phyloP scores from a whole-genome alignment of 2,888 invertebrate species.

The Amiota mariae region DNA sequence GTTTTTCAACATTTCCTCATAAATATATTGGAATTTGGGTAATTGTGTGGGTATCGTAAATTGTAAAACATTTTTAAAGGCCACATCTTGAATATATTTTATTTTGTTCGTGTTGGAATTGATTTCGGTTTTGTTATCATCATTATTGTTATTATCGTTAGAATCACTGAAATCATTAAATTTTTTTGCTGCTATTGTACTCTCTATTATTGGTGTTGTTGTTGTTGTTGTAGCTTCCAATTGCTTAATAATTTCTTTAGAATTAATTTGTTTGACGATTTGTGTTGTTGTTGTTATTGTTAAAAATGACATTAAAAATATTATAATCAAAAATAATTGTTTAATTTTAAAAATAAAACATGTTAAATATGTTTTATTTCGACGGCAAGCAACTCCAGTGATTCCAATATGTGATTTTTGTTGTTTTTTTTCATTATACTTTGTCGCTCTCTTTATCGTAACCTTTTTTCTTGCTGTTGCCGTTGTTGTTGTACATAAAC shows the following conservation, averaged over 20 bases:
- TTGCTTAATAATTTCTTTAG: slow-evolving; percentile 32
- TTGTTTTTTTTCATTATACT: neutral
- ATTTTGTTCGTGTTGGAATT: neutral
- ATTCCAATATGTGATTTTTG: neutral
- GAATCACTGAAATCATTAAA: neutral
- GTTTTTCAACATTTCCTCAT: neutral
- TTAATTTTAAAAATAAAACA: slow-evolving; percentile 44
- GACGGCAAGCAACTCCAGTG: neutral
- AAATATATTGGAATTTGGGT: too few species aligned
- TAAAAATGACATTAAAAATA: slow-evolving; percentile 48
- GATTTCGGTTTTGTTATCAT: neutral
- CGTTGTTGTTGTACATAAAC: neutral
- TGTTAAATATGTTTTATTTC: slow-evolving; percentile 19
- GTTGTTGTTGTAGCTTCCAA: slow-evolving; percentile 27
- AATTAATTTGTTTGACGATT: slow-evolving; percentile 40
- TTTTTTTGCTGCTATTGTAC: too few species aligned
- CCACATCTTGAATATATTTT: neutral
- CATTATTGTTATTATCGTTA: neutral
- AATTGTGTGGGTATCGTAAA: too few species aligned
- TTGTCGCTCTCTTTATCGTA: neutral
- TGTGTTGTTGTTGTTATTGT: slow-evolving; percentile 32
- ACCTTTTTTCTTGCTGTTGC: neutral
- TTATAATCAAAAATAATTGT: slow-evolving; percentile 48
- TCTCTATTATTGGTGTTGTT: neutral
- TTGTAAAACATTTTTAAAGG: too few species aligned